Evolutionary conservation across 30 jellyfish, hydroid and myxozoan genomes (phyloP).

Genomic region (Calvadosia cruxmelitensis): DNA sequence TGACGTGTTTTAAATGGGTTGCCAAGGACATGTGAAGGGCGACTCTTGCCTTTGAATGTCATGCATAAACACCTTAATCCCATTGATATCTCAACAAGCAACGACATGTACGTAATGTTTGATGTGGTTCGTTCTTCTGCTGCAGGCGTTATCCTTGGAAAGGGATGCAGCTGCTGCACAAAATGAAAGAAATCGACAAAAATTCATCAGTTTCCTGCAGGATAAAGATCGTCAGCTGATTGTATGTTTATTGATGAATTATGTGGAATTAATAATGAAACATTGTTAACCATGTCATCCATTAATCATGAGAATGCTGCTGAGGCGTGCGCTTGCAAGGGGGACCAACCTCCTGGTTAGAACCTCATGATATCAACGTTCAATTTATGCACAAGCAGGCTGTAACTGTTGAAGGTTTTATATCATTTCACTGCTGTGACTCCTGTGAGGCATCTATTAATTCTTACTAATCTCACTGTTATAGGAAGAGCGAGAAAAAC

Average conservation of each 20-base stretch:
- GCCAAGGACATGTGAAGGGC: too few species aligned
- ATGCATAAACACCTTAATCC: too few species aligned
- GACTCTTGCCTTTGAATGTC: too few species aligned
- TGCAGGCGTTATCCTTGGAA: slow-evolving; percentile 34
- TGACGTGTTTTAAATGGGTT: not conserved
- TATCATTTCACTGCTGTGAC: too few species aligned
- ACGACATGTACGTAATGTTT: not conserved
- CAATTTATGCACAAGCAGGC: not conserved
- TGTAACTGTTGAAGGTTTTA: not conserved
- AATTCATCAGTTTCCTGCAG: slow-evolving; percentile 33
- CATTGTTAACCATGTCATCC: not conserved
- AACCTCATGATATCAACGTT: slow-evolving; percentile 19
- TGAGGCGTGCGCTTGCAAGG: slow-evolving; percentile 27
- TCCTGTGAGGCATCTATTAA: not conserved
- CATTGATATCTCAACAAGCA: not conserved
- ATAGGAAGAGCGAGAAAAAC: not conserved
- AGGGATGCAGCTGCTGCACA: slow-evolving; percentile 36
- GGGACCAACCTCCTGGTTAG: slow-evolving; percentile 7
- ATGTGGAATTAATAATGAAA: not conserved
- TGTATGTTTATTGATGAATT: slow-evolving; percentile 6
- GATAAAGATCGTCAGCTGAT: slow-evolving; percentile 36
- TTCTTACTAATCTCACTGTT: not conserved
- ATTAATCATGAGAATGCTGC: slow-evolving; percentile 22
- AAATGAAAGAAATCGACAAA: slow-evolving; percentile 40
- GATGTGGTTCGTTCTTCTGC: not conserved